Conservation (phyloP, 2,113 vertebrate genomes). For the Catharus minimus region DNA sequence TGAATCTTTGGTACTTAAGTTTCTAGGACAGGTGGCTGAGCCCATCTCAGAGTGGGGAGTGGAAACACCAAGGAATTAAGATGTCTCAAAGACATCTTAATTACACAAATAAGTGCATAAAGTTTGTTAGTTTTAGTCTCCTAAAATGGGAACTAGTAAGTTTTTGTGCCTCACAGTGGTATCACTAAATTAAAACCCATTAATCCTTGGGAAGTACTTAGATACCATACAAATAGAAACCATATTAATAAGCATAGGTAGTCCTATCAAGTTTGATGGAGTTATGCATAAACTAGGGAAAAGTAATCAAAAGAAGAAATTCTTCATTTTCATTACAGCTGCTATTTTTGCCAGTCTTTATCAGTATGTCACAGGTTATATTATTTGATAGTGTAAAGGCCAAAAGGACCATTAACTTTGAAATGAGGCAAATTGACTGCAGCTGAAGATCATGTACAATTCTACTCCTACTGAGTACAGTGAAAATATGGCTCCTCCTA, state of each 20-base stretch:
- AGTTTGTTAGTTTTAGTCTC: neutral
- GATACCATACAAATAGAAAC: neutral
- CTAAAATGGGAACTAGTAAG: neutral
- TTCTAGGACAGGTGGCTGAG: neutral
- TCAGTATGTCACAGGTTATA: neutral
- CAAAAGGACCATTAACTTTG: neutral
- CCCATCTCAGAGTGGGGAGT: neutral
- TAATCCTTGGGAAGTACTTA: neutral
- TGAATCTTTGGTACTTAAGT: neutral
- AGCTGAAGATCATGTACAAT: neutral
- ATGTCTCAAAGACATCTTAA: neutral
- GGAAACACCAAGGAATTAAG: neutral
- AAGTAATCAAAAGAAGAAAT: neutral
- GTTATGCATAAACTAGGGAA: neutral
- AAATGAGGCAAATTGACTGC: neutral
- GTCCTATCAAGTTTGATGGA: neutral
- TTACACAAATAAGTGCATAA: neutral
- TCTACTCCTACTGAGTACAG: neutral
- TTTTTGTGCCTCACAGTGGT: neutral
- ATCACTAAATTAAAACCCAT: neutral
- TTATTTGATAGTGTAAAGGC: neutral
- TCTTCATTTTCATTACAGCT: neutral
- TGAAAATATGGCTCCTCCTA: neutral
- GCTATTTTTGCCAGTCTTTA: neutral
- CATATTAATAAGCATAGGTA: neutral